These are phyloP conservation scores for Hetaerina titia DNA, from an alignment of 2,888 invertebrate genomes.

Conservation along the genomic window DNA sequence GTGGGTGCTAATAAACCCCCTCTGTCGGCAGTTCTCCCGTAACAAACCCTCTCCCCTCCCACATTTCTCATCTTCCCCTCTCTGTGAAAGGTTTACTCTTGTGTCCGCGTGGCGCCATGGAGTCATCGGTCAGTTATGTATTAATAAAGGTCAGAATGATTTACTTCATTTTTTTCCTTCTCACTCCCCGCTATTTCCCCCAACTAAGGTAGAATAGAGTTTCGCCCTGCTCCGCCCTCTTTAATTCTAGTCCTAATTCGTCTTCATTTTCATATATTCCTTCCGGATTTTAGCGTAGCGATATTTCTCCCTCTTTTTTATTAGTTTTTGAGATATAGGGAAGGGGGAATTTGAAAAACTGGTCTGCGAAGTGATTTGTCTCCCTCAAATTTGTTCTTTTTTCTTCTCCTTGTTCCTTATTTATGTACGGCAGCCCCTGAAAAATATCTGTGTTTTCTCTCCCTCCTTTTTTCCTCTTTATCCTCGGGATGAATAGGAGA, in stretches of 20 bases:
- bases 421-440: background rate
- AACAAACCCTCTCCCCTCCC: background rate
- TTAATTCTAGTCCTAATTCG: background rate
- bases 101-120: background rate
- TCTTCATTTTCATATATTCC: background rate
- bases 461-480: background rate
- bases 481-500: background rate
- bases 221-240: background rate
- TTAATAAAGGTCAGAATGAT: slow-evolving; percentile 45
- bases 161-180: background rate
- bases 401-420: background rate
- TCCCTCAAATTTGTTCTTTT: slow-evolving; percentile 14
- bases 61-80: background rate
- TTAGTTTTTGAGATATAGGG: background rate
- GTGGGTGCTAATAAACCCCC: slow-evolving; percentile 20
- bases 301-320: background rate
- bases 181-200: background rate
- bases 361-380: slow-evolving; percentile 48
- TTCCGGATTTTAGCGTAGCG: background rate
- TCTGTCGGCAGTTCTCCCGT: background rate
- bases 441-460: slow-evolving; percentile 30
- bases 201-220: background rate
- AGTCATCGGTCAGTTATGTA: slow-evolving; percentile 2
- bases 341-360: background rate
- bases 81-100: background rate